A percentile compares a stretch with the other conserved stretches of the same genome.
These are phyloP conservation scores for Heterodera carotae DNA, from an alignment of 1,140 invertebrate genomes.

Conservation along the genomic window DNA sequence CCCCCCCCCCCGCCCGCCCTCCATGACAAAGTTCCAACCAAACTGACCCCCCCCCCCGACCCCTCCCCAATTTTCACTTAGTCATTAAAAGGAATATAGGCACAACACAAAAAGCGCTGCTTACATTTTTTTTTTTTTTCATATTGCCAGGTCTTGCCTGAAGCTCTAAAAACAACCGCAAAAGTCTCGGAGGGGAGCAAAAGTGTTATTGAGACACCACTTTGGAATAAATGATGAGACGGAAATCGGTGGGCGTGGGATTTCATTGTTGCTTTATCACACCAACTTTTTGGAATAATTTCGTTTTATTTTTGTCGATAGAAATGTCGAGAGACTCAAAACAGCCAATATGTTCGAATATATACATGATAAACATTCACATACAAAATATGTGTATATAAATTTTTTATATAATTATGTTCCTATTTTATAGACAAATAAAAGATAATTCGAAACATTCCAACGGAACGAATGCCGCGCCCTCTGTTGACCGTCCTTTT, in stretches of 20 bases:
- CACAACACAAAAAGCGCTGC: too few species aligned
- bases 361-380: too few species aligned
- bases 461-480: neutral
- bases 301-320: constrained; percentile 98
- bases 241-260: too few species aligned
- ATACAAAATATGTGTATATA: too few species aligned
- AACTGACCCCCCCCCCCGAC: too few species aligned
- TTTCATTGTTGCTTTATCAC: too few species aligned
- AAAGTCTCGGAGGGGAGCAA: neutral
- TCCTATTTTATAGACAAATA: neutral
- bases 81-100: neutral
- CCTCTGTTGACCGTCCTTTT: constrained; percentile 10
- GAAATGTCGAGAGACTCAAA: constrained; percentile 95
- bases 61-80: neutral
- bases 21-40: too few species aligned
- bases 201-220: neutral
- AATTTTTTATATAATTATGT: neutral
- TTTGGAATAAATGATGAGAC: constrained; percentile 64
- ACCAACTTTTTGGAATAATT: too few species aligned
- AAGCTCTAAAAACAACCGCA: neutral
- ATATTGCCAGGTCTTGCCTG: neutral
- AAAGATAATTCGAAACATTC: neutral
- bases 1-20: too few species aligned
- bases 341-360: constrained; percentile 70
- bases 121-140: neutral